These are phyloP conservation scores for Callyntrura sp. DNA, from an alignment of 2,888 invertebrate species.

Conservation along the genomic window DNA sequence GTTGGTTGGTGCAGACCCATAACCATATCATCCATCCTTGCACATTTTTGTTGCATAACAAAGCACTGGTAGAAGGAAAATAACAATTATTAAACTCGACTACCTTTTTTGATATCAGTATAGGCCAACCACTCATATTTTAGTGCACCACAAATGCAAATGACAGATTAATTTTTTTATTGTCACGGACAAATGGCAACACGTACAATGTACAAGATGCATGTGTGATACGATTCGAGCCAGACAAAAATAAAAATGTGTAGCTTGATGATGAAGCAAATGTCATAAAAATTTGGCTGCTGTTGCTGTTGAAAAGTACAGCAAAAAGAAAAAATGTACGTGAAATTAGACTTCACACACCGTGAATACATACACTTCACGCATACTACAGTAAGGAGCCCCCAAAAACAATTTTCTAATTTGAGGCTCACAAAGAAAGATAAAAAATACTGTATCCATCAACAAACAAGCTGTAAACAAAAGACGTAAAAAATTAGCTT, in stretches of 20 bases:
- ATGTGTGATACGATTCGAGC: not conserved
- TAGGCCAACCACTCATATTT: not conserved
- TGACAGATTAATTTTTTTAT: not conserved
- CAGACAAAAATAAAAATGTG: not conserved
- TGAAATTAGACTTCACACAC: not conserved
- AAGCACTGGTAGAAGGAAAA: not conserved
- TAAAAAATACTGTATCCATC: not conserved
- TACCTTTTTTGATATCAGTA: not conserved
- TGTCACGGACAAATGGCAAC: not conserved
- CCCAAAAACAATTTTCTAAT: not conserved
- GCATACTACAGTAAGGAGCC: not conserved
- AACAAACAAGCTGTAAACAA: not conserved
- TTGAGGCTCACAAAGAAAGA: constrained; percentile 5
- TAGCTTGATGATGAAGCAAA: not conserved
- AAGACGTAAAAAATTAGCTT: constrained; percentile 5
- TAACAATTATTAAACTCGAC: not conserved
- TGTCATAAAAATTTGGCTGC: not conserved
- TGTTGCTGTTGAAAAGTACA: not conserved
- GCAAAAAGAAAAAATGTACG: not conserved
- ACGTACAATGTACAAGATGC: not conserved
- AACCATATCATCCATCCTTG: not conserved
- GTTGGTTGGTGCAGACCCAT: not conserved
- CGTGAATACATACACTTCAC: no score
- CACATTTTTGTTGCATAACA: constrained; percentile 14
- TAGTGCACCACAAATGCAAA: not conserved